Evolutionary conservation across 2,888 invertebrate genomes (phyloP).

Genomic region (Diaphora mendica): DNA sequence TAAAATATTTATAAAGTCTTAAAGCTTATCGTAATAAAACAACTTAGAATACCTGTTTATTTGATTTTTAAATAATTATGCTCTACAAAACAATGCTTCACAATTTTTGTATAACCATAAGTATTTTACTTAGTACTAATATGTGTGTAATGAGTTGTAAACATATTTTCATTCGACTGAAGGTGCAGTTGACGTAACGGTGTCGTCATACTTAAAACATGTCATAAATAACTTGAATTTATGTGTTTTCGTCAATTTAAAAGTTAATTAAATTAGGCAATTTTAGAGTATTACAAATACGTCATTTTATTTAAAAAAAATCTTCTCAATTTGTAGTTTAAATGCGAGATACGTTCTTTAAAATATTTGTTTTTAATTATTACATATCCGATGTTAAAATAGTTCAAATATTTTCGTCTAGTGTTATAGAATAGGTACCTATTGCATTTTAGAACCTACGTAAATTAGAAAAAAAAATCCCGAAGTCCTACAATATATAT

Average conservation of each 20-base stretch:
- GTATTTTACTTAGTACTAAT: conserved; percentile 44
- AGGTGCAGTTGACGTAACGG: conserved; percentile 43
- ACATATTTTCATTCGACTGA: conserved; percentile 47
- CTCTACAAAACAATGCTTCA: conserved; percentile 35
- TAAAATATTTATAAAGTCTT: not conserved
- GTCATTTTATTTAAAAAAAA: conserved; percentile 29
- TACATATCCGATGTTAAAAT: conserved; percentile 51
- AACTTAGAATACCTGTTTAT: not conserved
- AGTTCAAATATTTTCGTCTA: conserved; percentile 61
- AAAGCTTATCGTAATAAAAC: not conserved
- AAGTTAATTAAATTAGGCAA: conserved; percentile 60
- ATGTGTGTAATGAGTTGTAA: conserved; percentile 43
- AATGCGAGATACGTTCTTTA: conserved; percentile 7
- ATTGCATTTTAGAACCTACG: conserved; percentile 49
- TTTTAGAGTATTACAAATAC: conserved; percentile 43
- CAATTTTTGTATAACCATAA: conserved; percentile 20
- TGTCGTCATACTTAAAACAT: conserved; percentile 42
- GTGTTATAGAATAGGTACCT: conserved; percentile 48
- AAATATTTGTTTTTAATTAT: conserved; percentile 9
- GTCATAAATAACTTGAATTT: conserved; percentile 41
- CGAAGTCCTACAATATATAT: not conserved
- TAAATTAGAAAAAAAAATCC: conserved; percentile 22
- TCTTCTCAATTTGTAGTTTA: conserved; percentile 1
- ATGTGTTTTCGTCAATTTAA: conserved; percentile 66
- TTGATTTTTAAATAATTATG: conserved; percentile 5